Base-by-base conservation (phyloP, 2,797 vertebrate species). In the Momotus momota region DNA sequence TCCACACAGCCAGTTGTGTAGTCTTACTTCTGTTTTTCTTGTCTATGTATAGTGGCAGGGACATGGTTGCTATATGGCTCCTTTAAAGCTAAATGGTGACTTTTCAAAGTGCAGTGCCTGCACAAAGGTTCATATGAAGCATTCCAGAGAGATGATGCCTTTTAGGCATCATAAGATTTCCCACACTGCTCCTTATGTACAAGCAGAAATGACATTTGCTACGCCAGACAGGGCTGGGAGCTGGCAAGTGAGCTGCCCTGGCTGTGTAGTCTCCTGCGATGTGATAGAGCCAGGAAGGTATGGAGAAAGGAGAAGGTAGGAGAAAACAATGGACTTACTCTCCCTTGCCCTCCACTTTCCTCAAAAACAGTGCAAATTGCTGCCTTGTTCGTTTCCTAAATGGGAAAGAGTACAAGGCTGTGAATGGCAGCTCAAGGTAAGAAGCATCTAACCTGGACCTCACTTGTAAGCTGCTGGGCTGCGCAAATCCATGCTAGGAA, bases 1-100 rank as follows among this genome's bases (percentile, higher is more conserved):
- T 92, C 54, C 58, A 81, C 46, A 16, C 23, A 57, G 62, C 7
- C 35, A 51, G 29, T 35, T 86, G 22, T 74, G 49, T 12, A 43
- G 81, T 81, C 55, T 79, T 85, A 54, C 52, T 89, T 95, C 84
- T 66, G 38, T 80, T 93, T 93, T 57, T 70, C 41, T 64, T 86
- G 29, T 82, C 86, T 74, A 43, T 22, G 35, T 75, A 40, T 45
- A 52, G 4, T 10, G 7, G 27, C 72, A 17, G 19, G 25, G 29
- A 6, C 8, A 23, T 14, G 31, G 11, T 72, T 91, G 46, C 55
- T 85, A 4, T 33, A 40, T 26, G 58, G 12, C 22, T 86, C 14
- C 40, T 79, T 43, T 33, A 46, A 69, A 25, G 64, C 22, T 87
- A 66, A 79, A 82, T 69, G 41, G 14, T 94, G 40, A 65, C 26